Evolutionary conservation across 2,888 invertebrate genomes (phyloP), one percentile per base, ranked within the genome.

Genomic region (Pristionchus exspectatus): DNA sequence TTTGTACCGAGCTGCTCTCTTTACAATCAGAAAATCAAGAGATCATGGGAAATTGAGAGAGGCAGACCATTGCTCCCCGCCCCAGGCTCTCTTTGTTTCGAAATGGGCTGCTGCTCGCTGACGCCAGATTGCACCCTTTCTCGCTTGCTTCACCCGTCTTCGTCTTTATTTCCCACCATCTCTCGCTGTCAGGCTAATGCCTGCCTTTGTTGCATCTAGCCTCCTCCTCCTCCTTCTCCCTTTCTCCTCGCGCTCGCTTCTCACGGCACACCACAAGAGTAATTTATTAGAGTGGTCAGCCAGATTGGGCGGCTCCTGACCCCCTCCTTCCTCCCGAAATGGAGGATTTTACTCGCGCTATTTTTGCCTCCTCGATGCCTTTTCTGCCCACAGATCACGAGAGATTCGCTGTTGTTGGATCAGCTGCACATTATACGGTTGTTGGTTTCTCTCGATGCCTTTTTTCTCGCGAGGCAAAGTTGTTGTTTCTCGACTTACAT

Each of bases 211-310:
- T 74, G 74, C 74, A 21, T 74, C 72, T 72, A 27, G 24, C 44
- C 59, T 24, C 18, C 24, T 18, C 59, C 24, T 63, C 63, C n/a
- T n/a, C n/a, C 24, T 63, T 63, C 59, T 59, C 59, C 38, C 38
- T 38, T 38, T 38, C 38, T 38, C 38, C 38, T 38, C 38, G 44
- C 44, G 9, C 12, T 50, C 44, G 9, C 44, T 50, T 50, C 44
- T 50, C 44, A 50, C 44, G 44, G 10, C 44, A 50, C 44, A 27
- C 12, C 44, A 27, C 12, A 69, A 24, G 33, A 72, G 38, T 74
- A 74, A 74, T 74, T 74, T 74, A 74, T 74, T 74, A 74, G 74
- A 74, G 74, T 74, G 74, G 38, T 30, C 63, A 63, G 38, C 10
- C 21, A n/a, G 63, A n/a, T 63, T 63, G 63, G 24, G 38, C 9